phyloP scores from a whole-genome alignment of 2,888 invertebrate genomes.

The Coenonympha glycerion region DNA sequence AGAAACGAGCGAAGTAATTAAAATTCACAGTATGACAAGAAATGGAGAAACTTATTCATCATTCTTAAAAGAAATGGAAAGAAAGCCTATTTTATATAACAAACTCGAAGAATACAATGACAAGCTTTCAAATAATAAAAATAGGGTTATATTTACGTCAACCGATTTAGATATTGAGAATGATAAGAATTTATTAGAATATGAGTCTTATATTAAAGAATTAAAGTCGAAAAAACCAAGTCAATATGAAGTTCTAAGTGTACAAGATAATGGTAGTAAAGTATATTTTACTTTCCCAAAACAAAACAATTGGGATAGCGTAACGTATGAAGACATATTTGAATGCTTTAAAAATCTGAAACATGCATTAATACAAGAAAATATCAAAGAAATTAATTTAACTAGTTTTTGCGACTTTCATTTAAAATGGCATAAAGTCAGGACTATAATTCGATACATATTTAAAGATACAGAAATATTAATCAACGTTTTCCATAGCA shows the following conservation, averaged over 20 bases:
- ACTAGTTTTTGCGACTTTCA: neutral
- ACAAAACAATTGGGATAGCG: neutral
- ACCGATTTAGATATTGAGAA: neutral
- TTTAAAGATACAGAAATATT: slow-evolving; percentile 23
- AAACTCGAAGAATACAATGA: neutral
- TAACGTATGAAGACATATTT: slow-evolving; percentile 29
- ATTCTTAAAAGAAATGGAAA: neutral
- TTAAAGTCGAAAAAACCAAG: neutral
- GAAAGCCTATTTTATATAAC: neutral
- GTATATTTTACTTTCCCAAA: slow-evolving; percentile 18
- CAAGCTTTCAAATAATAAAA: neutral
- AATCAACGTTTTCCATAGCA: slow-evolving; percentile 21
- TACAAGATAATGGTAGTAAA: slow-evolving; percentile 7
- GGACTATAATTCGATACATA: slow-evolving; percentile 26
- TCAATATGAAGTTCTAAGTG: neutral
- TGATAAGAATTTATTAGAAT: neutral
- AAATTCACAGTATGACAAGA: too few relatives aligned
- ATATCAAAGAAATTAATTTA: slow-evolving; percentile 19
- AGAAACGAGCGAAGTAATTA: too few relatives aligned
- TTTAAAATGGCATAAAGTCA: neutral
- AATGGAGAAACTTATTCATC: neutral
- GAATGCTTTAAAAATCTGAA: slow-evolving; percentile 21
- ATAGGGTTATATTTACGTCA: neutral
- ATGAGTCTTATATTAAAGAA: neutral
- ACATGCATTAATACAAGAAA: slow-evolving; percentile 14